A percentile compares a stretch with the other conserved stretches of the same genome.
Evolutionary conservation across 2,888 invertebrate genomes (phyloP).

Genomic region (Pollenia amentaria): DNA sequence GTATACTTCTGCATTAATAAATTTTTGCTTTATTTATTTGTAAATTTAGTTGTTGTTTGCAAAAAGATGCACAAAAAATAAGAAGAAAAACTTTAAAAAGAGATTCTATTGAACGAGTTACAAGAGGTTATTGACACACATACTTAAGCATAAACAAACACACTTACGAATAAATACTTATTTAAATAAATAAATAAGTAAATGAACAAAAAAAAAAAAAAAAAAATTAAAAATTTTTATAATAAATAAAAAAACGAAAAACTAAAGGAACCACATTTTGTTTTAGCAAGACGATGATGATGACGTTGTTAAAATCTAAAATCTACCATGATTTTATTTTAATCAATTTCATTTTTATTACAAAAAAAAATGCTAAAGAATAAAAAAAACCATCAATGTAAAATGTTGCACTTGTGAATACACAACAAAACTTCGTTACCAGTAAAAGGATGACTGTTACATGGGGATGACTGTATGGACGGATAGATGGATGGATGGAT

Average conservation of each 20-base stretch:
- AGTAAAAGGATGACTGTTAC: conserved; percentile 7
- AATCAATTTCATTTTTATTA: conserved; percentile 61
- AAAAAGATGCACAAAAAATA: conserved; percentile 17
- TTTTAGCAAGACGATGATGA: conserved; percentile 10
- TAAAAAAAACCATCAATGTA: conserved; percentile 1
- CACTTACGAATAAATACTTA: background rate
- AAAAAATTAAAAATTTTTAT: conserved; percentile 5
- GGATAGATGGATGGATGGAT: background rate
- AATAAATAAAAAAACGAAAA: background rate
- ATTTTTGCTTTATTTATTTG: conserved; percentile 54
- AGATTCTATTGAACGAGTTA: conserved; percentile 18
- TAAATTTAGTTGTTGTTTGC: conserved; percentile 51
- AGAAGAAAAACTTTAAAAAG: background rate
- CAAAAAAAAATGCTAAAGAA: background rate
- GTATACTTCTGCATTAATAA: conserved; percentile 30
- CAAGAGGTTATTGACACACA: conserved; percentile 57
- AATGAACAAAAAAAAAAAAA: background rate
- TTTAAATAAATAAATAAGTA: conserved; percentile 7
- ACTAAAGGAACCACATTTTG: conserved; percentile 29
- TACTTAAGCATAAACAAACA: background rate
- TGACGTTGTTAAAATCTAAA: conserved; percentile 36
- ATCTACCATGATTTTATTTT: conserved; percentile 62
- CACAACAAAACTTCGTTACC: background rate
- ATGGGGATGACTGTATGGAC: background rate
- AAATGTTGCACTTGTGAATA: background rate